phyloP scores from a whole-genome alignment of 2,113 vertebrate species.

The Myotis davidii region DNA sequence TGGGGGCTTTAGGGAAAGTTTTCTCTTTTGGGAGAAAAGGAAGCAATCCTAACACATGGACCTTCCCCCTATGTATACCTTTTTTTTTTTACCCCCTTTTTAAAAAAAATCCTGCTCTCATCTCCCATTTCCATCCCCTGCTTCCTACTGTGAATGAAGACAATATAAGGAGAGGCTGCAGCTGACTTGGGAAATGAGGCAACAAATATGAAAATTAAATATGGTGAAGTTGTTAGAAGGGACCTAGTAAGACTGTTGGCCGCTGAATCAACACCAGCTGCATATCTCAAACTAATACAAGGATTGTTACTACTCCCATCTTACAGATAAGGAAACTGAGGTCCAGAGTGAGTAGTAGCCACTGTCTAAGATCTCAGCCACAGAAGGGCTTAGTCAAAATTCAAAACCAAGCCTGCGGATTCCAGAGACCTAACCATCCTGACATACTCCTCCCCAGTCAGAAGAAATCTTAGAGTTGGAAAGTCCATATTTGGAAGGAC shows the following conservation, averaged over 20 bases:
- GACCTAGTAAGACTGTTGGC: neutral
- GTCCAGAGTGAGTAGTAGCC: neutral
- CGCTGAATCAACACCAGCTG: neutral
- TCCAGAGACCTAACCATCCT: neutral
- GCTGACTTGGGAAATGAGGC: neutral
- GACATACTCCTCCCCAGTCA: neutral
- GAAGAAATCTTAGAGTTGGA: neutral
- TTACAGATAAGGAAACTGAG: constrained; percentile 23
- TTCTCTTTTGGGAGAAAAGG: neutral
- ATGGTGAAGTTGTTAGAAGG: neutral
- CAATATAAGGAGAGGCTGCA: neutral
- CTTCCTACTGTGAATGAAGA: neutral
- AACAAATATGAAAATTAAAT: neutral
- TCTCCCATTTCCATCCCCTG: neutral
- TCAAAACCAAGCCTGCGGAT: neutral
- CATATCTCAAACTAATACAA: neutral
- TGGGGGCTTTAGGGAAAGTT: neutral
- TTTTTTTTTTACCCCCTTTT: no score
- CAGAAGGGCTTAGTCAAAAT: neutral
- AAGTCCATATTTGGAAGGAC: neutral
- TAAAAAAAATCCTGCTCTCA: neutral
- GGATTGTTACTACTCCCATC: neutral
- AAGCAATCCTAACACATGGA: neutral
- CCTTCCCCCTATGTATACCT: accelerated
- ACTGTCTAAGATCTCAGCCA: neutral